Percentiles rank a stretch among this genome's conserved stretches.
phyloP scores from a whole-genome alignment of 2,113 vertebrate genomes.

The Dicaeum eximium region DNA sequence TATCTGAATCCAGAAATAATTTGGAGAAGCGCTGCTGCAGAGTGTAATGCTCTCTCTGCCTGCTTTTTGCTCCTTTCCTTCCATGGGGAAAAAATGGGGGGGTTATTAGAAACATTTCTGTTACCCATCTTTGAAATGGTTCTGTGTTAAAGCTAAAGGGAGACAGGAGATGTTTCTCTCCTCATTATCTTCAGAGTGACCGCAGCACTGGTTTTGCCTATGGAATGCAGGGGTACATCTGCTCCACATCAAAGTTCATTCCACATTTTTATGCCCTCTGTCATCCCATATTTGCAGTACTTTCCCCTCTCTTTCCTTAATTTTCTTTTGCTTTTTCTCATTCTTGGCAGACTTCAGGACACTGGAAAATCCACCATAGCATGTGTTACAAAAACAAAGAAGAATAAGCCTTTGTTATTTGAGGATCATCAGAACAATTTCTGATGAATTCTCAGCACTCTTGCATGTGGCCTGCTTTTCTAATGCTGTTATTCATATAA shows the following conservation, averaged over 20 bases:
- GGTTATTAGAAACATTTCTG: background rate
- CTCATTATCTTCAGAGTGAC: background rate
- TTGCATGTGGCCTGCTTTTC: slow-evolving; percentile 5
- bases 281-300: slow-evolving; percentile 14
- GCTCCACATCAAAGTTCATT: slow-evolving; percentile 59
- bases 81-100: background rate
- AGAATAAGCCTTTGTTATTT: slow-evolving; percentile 32
- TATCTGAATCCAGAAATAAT: background rate
- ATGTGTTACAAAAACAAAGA: slow-evolving; percentile 21
- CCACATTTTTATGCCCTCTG: slow-evolving; percentile 37
- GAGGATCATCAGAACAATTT: slow-evolving; percentile 31
- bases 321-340: background rate
- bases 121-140: background rate
- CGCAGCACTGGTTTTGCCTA: background rate
- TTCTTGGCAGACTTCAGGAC: slow-evolving; percentile 45
- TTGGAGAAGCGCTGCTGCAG: background rate
- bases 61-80: background rate
- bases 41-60: background rate
- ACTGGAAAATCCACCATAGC: background rate
- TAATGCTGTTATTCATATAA: slow-evolving; percentile 28
- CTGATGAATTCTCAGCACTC: slow-evolving; percentile 34
- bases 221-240: slow-evolving; percentile 57
- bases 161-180: background rate
- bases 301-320: background rate
- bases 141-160: background rate